A percentile compares a stretch with the other conserved stretches of the same genome.
Conservation (phyloP, 2,888 invertebrate species). For the Drosophila affinis region DNA sequence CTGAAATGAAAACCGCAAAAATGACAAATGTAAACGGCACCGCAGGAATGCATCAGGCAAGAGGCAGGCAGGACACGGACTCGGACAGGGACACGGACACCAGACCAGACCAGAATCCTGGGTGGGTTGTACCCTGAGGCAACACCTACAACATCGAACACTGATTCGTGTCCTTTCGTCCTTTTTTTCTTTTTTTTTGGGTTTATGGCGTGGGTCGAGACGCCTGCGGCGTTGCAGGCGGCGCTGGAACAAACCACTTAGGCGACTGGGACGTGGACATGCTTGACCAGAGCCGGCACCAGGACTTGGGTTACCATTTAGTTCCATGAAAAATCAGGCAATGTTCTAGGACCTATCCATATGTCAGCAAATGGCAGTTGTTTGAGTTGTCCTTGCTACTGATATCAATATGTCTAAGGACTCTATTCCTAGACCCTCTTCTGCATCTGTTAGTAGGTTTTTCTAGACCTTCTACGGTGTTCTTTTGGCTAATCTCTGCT, state of each 20-base stretch:
- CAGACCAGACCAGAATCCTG: conserved; percentile 35
- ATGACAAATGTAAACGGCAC: conserved; percentile 71
- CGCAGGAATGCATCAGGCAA: conserved; percentile 36
- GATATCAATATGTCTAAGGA: conserved; percentile 43
- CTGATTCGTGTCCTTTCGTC: conserved; percentile 45
- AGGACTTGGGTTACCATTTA: conserved; percentile 32
- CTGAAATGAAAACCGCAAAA: conserved; percentile 60
- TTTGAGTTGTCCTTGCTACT: conserved; percentile 64
- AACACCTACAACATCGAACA: conserved; percentile 64
- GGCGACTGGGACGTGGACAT: conserved; percentile 51
- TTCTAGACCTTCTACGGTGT: conserved; percentile 37
- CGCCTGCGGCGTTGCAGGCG: conserved; percentile 75
- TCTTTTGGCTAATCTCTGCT: conserved; percentile 32
- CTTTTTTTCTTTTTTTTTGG: conserved; percentile 13
- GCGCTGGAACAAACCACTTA: conserved; percentile 57
- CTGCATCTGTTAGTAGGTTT: conserved; percentile 35
- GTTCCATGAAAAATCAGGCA: conserved; percentile 59
- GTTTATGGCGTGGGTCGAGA: conserved; percentile 30
- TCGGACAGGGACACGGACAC: not conserved
- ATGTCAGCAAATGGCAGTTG: conserved; percentile 65
- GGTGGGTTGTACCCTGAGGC: conserved; percentile 63
- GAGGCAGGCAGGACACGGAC: conserved; percentile 22
- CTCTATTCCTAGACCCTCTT: conserved; percentile 60
- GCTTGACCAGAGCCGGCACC: conserved; percentile 56
- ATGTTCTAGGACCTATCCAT: conserved; percentile 43